A percentile compares a stretch with the other conserved stretches of the same genome.
These are phyloP conservation scores for Xylota segnis DNA, from an alignment of 2,888 invertebrate species.

Conservation along the genomic window DNA sequence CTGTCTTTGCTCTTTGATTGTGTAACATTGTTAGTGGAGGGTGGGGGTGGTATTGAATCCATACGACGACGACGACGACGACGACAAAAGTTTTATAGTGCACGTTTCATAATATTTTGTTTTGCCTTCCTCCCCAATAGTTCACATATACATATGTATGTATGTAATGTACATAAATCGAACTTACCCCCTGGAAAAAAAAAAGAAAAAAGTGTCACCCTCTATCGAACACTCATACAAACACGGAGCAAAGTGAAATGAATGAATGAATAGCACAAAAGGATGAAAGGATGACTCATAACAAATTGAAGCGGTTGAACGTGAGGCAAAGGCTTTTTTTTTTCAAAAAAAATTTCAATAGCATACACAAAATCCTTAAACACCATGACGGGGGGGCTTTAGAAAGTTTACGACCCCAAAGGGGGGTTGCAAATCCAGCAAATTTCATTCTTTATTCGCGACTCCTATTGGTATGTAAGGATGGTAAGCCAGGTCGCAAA, in stretches of 20 bases:
- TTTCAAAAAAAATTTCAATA: slow-evolving; percentile 17
- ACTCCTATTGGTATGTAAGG: not conserved
- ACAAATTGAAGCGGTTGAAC: slow-evolving; percentile 10
- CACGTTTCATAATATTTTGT: slow-evolving; percentile 74
- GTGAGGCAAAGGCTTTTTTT: not conserved
- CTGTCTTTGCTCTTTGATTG: slow-evolving; percentile 48
- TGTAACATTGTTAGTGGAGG: slow-evolving; percentile 47
- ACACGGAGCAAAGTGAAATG: slow-evolving; percentile 45
- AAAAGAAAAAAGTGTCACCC: slow-evolving; percentile 49
- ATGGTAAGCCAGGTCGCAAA: slow-evolving; percentile 24
- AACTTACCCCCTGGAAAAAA: slow-evolving; percentile 36
- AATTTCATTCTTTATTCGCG: not conserved
- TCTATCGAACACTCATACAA: slow-evolving; percentile 17
- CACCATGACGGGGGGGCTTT: slow-evolving; percentile 13
- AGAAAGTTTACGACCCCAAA: slow-evolving; percentile 31
- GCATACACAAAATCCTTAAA: not conserved
- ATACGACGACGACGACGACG: slow-evolving; percentile 51
- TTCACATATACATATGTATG: slow-evolving; percentile 65
- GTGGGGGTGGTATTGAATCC: slow-evolving; percentile 30
- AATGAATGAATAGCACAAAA: slow-evolving; percentile 55
- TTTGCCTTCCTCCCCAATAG: slow-evolving; percentile 60
- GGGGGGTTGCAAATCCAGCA: slow-evolving; percentile 11
- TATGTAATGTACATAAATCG: slow-evolving; percentile 30
- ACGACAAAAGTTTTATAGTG: slow-evolving; percentile 74
- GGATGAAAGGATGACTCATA: slow-evolving; percentile 73